These are phyloP conservation scores for Turnix velox DNA, from an alignment of 2,113 vertebrate species.

Conservation along the genomic window DNA sequence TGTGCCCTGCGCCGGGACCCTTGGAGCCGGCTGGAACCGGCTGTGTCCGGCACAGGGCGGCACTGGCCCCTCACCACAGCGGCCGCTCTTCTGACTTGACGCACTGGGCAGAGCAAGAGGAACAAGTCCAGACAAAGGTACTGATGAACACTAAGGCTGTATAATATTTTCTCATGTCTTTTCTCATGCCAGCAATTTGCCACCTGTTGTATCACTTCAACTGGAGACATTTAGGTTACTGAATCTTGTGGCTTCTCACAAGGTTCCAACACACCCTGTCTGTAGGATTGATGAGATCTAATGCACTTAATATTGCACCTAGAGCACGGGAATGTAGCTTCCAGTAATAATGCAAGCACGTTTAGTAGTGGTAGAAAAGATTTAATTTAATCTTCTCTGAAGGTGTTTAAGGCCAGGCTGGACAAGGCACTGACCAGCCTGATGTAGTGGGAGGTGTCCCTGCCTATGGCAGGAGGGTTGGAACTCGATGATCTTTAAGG, in stretches of 20 bases:
- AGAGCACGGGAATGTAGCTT: neutral
- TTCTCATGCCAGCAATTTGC: neutral
- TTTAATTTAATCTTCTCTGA: neutral
- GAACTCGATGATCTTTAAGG: too few relatives aligned
- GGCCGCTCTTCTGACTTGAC: too few relatives aligned
- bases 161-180: neutral
- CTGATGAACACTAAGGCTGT: neutral
- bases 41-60: too few relatives aligned
- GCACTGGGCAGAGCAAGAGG: too few relatives aligned
- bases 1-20: neutral
- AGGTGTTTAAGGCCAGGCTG: too few relatives aligned
- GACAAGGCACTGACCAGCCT: too few relatives aligned
- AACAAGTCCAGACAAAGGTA: neutral
- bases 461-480: too few relatives aligned
- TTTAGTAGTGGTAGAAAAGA: neutral
- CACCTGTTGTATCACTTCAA: neutral
- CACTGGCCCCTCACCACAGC: rapidly evolving
- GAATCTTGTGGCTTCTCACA: neutral
- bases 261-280: neutral
- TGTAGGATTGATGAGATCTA: neutral
- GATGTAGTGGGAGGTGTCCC: too few relatives aligned
- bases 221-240: neutral
- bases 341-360: neutral
- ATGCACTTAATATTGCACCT: neutral
- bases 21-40: neutral